A percentile compares a stretch with the other conserved stretches of the same genome.
These are phyloP conservation scores for Endotricha flammealis DNA, from an alignment of 2,888 invertebrate species.

Conservation along the genomic window DNA sequence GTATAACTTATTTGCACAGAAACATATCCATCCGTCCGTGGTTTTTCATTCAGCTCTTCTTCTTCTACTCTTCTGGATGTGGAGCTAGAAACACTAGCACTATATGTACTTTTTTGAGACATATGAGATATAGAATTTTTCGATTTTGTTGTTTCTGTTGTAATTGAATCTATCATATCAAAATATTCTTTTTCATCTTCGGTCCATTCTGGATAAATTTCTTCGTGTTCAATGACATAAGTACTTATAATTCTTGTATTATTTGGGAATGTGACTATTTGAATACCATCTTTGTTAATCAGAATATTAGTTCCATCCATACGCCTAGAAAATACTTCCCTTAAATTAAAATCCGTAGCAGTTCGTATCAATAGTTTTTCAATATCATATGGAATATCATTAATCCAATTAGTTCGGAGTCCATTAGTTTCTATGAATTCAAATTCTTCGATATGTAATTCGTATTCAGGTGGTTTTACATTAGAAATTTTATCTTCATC, in stretches of 20 bases:
- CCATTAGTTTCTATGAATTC: conserved; percentile 53
- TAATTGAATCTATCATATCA: conserved; percentile 33
- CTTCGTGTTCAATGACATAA: conserved; percentile 48
- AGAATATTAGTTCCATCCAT: conserved; percentile 61
- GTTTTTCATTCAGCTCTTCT: conserved; percentile 27
- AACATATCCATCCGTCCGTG: conserved; percentile 51
- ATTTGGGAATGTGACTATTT: conserved; percentile 56
- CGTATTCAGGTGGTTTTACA: conserved; percentile 32
- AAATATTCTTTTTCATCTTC: conserved; percentile 51
- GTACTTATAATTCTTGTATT: conserved; percentile 57
- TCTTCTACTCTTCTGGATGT: conserved; percentile 33
- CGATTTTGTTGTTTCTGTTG: conserved; percentile 31
- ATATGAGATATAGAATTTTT: no score
- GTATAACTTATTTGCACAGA: conserved; percentile 49
- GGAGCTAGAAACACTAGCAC: conserved; percentile 27
- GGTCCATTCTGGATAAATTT: conserved; percentile 63
- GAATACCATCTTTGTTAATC: conserved; percentile 59
- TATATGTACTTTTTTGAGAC: conserved; percentile 37
- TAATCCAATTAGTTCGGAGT: conserved; percentile 45
- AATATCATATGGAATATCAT: conserved; percentile 32
- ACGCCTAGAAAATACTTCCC: conserved; percentile 61
- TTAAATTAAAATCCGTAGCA: conserved; percentile 60
- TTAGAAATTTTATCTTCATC: conserved; percentile 27
- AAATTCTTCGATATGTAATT: conserved; percentile 54
- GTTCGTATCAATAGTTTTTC: conserved; percentile 57